A percentile compares a stretch with the other conserved stretches of the same genome.
Evolutionary conservation across 2,113 vertebrate genomes (phyloP).

Genomic region (Glaucidium brasilianum): DNA sequence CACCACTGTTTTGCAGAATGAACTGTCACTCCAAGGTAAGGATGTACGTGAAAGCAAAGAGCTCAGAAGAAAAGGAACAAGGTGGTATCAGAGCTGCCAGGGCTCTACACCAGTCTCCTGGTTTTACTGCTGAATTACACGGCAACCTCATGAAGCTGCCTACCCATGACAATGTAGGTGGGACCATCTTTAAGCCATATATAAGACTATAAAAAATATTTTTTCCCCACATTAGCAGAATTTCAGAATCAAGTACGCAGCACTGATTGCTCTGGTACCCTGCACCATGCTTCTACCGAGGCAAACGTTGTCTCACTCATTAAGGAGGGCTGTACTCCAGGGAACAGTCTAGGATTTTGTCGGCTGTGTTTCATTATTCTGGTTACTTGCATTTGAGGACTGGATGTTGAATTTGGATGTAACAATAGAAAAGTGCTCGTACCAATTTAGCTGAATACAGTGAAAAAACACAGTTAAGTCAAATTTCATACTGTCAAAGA

Average conservation of each 20-base stretch:
- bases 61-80: neutral
- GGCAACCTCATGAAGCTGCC: neutral
- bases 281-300: neutral
- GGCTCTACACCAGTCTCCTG: neutral
- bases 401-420: neutral
- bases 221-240: no score
- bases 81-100: neutral
- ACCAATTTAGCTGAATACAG: neutral
- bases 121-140: no score
- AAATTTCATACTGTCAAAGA: neutral
- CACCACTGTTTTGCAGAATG: neutral
- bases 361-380: neutral
- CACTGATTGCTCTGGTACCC: neutral
- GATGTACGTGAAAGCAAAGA: neutral
- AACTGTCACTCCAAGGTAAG: neutral
- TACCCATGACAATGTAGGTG: neutral
- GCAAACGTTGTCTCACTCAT: rapidly evolving
- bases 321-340: neutral
- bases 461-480: neutral
- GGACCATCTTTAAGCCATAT: neutral
- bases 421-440: neutral
- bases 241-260: neutral
- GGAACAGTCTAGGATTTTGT: neutral
- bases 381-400: neutral
- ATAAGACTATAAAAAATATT: neutral